Conservation (phyloP, 2,888 invertebrate genomes). For the Eupithecia dodoneata region DNA sequence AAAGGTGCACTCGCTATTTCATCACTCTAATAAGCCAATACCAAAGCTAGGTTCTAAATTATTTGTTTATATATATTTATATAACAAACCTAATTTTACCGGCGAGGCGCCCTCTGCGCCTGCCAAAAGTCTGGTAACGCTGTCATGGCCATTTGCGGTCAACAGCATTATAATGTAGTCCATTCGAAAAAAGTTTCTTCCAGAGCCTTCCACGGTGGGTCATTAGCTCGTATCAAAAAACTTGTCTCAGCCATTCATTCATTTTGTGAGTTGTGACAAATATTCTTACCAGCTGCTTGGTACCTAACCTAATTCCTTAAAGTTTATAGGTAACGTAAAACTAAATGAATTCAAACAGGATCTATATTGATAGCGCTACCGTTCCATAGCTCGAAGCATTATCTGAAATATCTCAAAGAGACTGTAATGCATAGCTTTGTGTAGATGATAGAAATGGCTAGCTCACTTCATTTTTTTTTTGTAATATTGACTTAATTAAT, state of each 20-base stretch:
- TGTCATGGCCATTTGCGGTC: too few species aligned
- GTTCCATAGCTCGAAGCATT: constrained; percentile 25
- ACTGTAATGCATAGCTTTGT: constrained; percentile 12
- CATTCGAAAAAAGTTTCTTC: too few species aligned
- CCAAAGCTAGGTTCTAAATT: too few species aligned
- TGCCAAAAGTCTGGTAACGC: too few species aligned
- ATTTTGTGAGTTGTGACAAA: background rate
- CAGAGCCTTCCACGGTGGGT: too few species aligned
- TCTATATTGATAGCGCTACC: constrained; percentile 27
- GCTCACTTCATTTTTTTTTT: background rate
- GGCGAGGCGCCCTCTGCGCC: too few species aligned
- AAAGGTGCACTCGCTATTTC: too few species aligned
- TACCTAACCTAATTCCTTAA: background rate
- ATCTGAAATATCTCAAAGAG: constrained; percentile 33
- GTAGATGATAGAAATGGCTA: background rate
- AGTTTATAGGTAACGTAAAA: constrained; percentile 7
- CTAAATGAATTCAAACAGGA: constrained; percentile 33
- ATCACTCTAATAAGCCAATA: too few species aligned
- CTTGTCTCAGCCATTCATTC: background rate
- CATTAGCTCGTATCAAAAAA: background rate
- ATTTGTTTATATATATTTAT: too few species aligned
- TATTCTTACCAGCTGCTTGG: background rate
- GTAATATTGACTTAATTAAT: too few species aligned
- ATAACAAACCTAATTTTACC: too few species aligned
- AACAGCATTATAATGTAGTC: too few species aligned